Base-by-base conservation (phyloP, 2,113 vertebrate species). In the Emydocephalus ijimae region DNA sequence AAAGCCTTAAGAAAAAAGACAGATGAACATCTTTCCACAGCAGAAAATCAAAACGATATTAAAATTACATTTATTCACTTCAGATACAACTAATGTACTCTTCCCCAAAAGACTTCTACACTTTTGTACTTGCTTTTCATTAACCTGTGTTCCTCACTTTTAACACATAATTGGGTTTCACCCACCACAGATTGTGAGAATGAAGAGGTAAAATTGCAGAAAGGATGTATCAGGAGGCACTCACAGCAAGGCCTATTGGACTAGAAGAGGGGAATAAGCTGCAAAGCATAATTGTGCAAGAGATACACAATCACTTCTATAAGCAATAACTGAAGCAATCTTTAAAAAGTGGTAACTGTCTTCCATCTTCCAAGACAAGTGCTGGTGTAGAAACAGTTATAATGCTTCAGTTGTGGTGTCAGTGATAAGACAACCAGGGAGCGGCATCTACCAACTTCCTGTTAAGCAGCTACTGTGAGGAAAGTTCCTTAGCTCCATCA, bases 1-100 rank as follows among this genome's bases (percentile, higher is more conserved):
- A 99, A 95, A 94, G 91, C 95, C 99, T 99, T 94, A 18, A 88
- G 23, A 92, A 87, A 94, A 94, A 94, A 43, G 92, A 74, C n/a
- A 59, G 3, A 50, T 24, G 52, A 43, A 54, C 34, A 12, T 45
- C 87, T 45, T 85, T 34, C 54, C 39, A 39, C 39, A n/a, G 50
- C 18, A n/a, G 18, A 11, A 92, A 92, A 29, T 74, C 15, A 55
- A 1, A 0, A 15, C 57, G 0, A 88, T 48, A 15, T 89, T 20
- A 55, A 34, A 29, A 74, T n/a, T 64, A 39, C 43, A 1, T 3
- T 21, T 9, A 29, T 54, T 7, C 26, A 15, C 18, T 85, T 43
- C 10, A 87, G 56, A 26, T 0, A 18, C 0, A 8, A 26, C 0
- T 21, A 52, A 45, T 24, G 10, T 9, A 50, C 29, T 54, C 24